Percentiles rank a stretch among this genome's conserved stretches.
phyloP scores from a whole-genome alignment of 2,888 invertebrate genomes.

The Xestia rhomboidea region DNA sequence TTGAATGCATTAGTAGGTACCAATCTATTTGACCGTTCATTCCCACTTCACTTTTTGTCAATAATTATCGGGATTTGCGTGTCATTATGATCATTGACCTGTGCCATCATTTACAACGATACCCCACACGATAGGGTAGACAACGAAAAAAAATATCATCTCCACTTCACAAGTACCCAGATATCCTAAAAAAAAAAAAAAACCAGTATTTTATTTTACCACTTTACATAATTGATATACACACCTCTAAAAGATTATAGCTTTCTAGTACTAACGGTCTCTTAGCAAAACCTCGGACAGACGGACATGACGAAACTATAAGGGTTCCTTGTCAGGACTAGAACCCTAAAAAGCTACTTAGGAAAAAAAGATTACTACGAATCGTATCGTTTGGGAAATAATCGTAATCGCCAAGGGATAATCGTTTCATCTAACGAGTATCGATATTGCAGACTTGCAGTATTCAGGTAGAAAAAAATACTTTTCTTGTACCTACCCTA shows the following conservation, averaged over 20 bases:
- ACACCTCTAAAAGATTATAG: no score
- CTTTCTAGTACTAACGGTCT: no score
- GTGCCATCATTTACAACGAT: neutral
- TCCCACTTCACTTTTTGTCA: slow-evolving; percentile 22
- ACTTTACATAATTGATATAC: no score
- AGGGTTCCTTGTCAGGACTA: no score
- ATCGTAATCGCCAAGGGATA: neutral
- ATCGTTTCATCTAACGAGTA: neutral
- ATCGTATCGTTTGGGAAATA: neutral
- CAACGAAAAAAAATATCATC: no score
- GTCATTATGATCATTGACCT: slow-evolving; percentile 40
- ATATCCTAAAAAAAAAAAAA: no score
- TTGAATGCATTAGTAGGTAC: slow-evolving; percentile 26
- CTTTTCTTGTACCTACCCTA: neutral
- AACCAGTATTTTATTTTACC: no score
- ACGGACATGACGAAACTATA: no score
- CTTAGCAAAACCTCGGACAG: no score
- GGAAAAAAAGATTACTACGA: neutral
- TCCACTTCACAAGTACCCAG: no score
- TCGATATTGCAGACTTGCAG: neutral
- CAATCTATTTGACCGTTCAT: slow-evolving; percentile 53
- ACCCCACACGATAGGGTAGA: no score
- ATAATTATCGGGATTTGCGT: slow-evolving; percentile 22
- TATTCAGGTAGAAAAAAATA: neutral
- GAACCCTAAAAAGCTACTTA: neutral